These are phyloP conservation scores for Gallinago solitaria DNA, from an alignment of 2,797 vertebrate species.

Conservation along the genomic window DNA sequence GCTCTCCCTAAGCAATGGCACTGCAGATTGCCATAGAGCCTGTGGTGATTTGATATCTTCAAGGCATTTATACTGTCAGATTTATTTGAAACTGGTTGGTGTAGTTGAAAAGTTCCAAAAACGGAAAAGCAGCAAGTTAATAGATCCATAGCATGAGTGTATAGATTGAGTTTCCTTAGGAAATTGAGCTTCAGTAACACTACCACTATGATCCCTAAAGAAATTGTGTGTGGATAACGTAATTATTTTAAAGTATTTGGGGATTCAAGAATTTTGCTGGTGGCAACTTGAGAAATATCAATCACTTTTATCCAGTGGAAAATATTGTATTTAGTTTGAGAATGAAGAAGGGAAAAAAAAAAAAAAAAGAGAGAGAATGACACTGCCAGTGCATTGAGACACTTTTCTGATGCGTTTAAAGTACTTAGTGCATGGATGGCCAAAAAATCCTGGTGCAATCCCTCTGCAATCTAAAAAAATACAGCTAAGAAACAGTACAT, in stretches of 20 bases:
- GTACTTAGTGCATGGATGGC: neutral
- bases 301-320: conserved; percentile 3
- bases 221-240: neutral
- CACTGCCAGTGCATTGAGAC: neutral
- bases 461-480: neutral
- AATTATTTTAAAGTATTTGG: conserved; percentile 11
- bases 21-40: neutral
- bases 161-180: neutral
- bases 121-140: neutral
- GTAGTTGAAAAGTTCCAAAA: neutral
- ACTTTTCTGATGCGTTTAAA: neutral
- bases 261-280: neutral
- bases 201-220: neutral
- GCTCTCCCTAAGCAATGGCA: neutral
- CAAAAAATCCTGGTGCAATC: neutral
- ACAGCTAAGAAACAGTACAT: neutral
- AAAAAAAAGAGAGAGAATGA: neutral
- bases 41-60: neutral
- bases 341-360: neutral
- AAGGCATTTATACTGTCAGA: neutral
- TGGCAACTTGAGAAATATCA: neutral
- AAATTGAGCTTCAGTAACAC: neutral
- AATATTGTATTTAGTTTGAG: neutral
- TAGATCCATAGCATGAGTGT: neutral
- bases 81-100: neutral